Percentiles rank a stretch among this genome's conserved stretches.
Conservation (phyloP, 2,888 invertebrate species). For the Eutolmus rufibarbis region DNA sequence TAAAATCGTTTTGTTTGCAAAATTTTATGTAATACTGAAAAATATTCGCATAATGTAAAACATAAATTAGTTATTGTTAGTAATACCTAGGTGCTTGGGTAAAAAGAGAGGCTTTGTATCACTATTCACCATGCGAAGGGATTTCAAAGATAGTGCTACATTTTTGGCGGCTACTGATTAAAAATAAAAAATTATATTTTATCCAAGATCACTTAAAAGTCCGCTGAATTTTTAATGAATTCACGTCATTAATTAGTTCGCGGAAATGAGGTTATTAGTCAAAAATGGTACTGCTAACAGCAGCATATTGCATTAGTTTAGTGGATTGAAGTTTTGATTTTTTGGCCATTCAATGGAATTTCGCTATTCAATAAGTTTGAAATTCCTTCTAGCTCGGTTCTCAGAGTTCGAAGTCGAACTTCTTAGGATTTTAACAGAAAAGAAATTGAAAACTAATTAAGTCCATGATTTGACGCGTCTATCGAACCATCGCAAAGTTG, state of each 20-base stretch:
- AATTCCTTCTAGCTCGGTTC: background rate
- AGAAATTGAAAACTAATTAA: conserved; percentile 14
- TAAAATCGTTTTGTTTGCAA: too few relatives aligned
- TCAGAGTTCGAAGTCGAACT: background rate
- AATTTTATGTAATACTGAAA: too few relatives aligned
- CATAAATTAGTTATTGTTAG: too few relatives aligned
- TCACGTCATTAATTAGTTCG: background rate
- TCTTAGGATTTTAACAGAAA: background rate
- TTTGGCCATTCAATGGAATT: background rate
- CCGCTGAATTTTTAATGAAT: background rate
- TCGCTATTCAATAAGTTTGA: background rate
- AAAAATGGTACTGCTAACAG: background rate
- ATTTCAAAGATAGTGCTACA: too few relatives aligned
- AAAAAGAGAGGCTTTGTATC: too few relatives aligned
- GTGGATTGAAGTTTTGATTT: background rate
- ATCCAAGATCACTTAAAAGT: background rate
- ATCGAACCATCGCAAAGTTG: conserved; percentile 3
- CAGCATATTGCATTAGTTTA: background rate
- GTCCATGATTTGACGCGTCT: conserved; percentile 11
- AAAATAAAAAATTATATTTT: too few relatives aligned
- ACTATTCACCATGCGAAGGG: too few relatives aligned
- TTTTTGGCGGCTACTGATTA: too few relatives aligned
- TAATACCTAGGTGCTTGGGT: too few relatives aligned
- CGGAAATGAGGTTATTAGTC: background rate
- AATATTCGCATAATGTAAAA: too few relatives aligned